Evolutionary conservation across 2,113 vertebrate genomes (phyloP).

Genomic region (Gorsachius goisagi): DNA sequence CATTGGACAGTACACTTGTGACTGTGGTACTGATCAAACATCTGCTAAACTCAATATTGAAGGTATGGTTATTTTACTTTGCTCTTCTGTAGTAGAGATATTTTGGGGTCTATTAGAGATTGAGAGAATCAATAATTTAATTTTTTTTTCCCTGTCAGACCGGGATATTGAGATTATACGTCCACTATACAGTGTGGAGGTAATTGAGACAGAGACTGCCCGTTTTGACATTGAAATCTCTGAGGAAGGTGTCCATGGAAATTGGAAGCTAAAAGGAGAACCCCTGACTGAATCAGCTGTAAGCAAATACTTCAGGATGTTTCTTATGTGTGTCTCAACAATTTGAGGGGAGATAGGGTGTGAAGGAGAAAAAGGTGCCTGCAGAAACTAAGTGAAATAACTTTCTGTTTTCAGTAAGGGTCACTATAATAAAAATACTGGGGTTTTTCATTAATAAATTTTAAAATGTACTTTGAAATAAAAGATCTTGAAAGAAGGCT

Average conservation of each 20-base stretch:
- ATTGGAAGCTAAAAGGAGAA: constrained; percentile 95
- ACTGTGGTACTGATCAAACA: constrained; percentile 94
- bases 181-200: constrained; percentile 92
- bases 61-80: constrained; percentile 72
- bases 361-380: background rate
- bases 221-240: constrained; percentile 96
- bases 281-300: constrained; percentile 86
- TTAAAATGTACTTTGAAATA: background rate
- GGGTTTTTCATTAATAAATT: background rate
- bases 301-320: constrained; percentile 69
- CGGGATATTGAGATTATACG: constrained; percentile 93
- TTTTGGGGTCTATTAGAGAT: background rate
- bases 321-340: background rate
- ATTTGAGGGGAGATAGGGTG: background rate
- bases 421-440: background rate
- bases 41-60: constrained; percentile 91
- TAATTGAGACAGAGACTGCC: constrained; percentile 93
- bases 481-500: too few species aligned
- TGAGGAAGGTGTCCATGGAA: constrained; percentile 89
- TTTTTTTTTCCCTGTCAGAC: constrained; percentile 71
- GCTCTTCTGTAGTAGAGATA: background rate
- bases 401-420: background rate
- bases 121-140: background rate
- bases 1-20: constrained; percentile 88
- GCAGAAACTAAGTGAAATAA: background rate